Percentiles rank a stretch among this genome's conserved stretches.
phyloP scores from a whole-genome alignment of 92 coral and sea anemone species.

The Epizoanthus stellaris region DNA sequence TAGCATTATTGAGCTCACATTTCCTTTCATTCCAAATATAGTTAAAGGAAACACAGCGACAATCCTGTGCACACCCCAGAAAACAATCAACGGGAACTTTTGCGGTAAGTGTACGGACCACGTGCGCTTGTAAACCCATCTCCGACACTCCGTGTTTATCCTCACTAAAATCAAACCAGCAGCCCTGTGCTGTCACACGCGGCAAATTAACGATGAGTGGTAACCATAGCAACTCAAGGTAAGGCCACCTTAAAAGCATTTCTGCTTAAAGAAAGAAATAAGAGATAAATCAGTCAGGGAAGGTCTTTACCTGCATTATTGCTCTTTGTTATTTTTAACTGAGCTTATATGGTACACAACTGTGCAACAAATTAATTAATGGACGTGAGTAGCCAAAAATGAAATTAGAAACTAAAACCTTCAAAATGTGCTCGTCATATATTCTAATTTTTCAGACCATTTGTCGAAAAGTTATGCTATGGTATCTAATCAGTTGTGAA shows the following conservation, averaged over 20 bases:
- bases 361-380: no score
- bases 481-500: no score
- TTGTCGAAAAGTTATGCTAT: no score
- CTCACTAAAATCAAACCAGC: slow-evolving; percentile 18
- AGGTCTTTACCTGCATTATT: no score
- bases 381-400: no score
- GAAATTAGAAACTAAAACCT: no score
- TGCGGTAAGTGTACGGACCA: slow-evolving; percentile 1
- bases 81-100: slow-evolving; percentile 33
- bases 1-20: slow-evolving; percentile 45
- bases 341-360: no score
- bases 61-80: slow-evolving; percentile 32
- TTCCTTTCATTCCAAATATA: slow-evolving; percentile 10
- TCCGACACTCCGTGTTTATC: slow-evolving; percentile 18
- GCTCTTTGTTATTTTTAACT: no score
- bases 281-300: not conserved
- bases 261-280: not conserved
- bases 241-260: slow-evolving; percentile 15
- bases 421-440: no score
- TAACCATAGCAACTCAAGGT: slow-evolving; percentile 25
- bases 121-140: slow-evolving; percentile 33
- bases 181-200: slow-evolving; percentile 1
- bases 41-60: slow-evolving; percentile 53
- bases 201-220: not conserved
- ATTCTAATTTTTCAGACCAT: no score